Conservation (phyloP, 30 jellyfish, hydroid and myxozoan species). For the Morbakka virulenta region DNA sequence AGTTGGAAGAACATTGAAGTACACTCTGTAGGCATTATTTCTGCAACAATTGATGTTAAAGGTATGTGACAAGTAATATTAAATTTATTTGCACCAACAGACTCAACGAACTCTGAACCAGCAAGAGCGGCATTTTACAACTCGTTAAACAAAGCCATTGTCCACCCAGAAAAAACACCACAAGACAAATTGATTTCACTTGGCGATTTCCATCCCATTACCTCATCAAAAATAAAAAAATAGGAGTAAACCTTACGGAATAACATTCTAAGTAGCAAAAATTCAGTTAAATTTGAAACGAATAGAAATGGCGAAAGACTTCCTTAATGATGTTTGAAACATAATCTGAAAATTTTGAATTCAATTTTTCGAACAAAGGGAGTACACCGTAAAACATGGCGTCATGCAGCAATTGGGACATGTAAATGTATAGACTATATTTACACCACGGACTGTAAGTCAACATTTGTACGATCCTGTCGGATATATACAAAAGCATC, state of each 20-base stretch:
- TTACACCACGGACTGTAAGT: neutral
- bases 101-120: neutral
- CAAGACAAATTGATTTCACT: neutral
- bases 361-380: neutral
- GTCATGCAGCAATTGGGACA: too few species aligned
- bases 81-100: neutral
- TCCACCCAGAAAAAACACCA: neutral
- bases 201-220: neutral
- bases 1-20: neutral
- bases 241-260: neutral
- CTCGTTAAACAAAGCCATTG: neutral
- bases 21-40: too few species aligned
- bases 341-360: too few species aligned
- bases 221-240: neutral
- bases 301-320: neutral
- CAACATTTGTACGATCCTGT: neutral
- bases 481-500: neutral
- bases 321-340: neutral
- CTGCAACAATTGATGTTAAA: conserved; percentile 1
- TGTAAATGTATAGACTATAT: neutral
- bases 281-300: neutral
- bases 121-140: neutral
- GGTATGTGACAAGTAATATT: neutral
- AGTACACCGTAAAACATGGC: conserved; percentile 2
- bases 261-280: neutral